These are phyloP conservation scores for Limnephilus lunatus DNA, from an alignment of 2,888 invertebrate genomes.

Conservation along the genomic window DNA sequence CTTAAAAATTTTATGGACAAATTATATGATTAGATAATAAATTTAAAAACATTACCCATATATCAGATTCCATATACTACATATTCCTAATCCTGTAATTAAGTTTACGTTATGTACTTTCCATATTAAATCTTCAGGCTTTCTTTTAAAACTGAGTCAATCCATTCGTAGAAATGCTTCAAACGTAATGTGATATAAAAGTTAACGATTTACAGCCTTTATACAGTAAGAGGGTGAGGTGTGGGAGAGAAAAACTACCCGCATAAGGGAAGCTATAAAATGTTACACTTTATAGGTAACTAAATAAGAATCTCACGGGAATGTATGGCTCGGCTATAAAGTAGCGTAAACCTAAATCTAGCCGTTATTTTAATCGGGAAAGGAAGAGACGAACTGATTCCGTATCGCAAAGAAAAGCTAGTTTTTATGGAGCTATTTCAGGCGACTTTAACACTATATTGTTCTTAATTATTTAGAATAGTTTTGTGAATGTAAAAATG, in stretches of 20 bases:
- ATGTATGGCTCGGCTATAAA: constrained; percentile 20
- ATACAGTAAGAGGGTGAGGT: constrained; percentile 49
- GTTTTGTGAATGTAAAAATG: neutral
- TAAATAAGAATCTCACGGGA: constrained; percentile 55
- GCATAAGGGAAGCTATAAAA: constrained; percentile 49
- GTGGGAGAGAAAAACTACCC: constrained; percentile 43
- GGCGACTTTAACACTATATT: neutral
- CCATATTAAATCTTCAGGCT: neutral
- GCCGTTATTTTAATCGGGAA: constrained; percentile 3
- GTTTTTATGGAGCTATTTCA: neutral
- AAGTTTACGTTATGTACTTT: neutral
- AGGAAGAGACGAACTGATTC: neutral
- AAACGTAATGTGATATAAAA: constrained; percentile 58
- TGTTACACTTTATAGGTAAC: constrained; percentile 61
- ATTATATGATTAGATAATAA: no score
- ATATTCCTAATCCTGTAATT: no score
- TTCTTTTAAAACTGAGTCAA: neutral
- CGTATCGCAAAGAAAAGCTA: neutral
- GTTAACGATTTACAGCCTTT: constrained; percentile 60
- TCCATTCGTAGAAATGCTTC: neutral
- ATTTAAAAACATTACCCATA: no score
- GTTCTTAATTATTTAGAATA: neutral
- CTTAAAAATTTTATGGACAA: no score
- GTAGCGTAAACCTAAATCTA: neutral
- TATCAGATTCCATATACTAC: no score